phyloP scores from a whole-genome alignment of 2,797 vertebrate species.

The Pitangus sulphuratus region DNA sequence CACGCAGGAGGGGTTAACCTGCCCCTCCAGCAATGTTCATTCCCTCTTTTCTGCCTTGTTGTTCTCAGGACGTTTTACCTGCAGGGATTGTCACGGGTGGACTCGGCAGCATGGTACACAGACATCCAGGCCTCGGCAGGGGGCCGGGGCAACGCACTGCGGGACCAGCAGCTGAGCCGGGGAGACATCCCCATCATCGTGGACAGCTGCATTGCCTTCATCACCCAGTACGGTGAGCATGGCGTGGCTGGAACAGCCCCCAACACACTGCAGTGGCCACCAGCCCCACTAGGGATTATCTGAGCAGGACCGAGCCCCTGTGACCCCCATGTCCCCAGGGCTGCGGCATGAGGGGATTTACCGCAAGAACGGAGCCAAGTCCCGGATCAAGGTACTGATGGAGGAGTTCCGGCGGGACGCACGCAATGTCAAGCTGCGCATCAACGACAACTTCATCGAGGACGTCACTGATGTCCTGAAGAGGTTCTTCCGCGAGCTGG shows the following conservation, averaged over 20 bases:
- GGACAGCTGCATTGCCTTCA: conserved; percentile 96
- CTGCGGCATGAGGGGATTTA: conserved; percentile 94
- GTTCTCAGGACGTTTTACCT: conserved; percentile 90
- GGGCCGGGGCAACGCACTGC: conserved; percentile 87
- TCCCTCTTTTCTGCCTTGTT: conserved; percentile 34
- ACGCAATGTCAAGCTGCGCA: conserved; percentile 92
- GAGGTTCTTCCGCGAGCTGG: conserved; percentile 94
- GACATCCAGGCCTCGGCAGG: conserved; percentile 91
- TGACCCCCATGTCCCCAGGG: conserved; percentile 74
- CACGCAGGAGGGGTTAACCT: not conserved
- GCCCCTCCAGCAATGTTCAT: not conserved
- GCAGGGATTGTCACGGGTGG: conserved; percentile 84
- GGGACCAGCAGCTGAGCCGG: conserved; percentile 94
- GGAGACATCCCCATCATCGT: conserved; percentile 96
- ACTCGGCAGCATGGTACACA: conserved; percentile 87
- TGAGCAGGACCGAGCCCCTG: rapidly evolving
- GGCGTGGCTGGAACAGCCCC: rapidly evolving
- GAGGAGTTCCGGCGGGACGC: conserved; percentile 94
- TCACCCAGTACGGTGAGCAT: conserved; percentile 93
- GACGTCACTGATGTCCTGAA: conserved; percentile 96
- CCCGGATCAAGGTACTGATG: conserved; percentile 93
- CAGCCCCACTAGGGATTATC: not conserved
- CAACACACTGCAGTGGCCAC: rapidly evolving
- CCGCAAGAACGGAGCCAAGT: conserved; percentile 94
- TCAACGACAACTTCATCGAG: conserved; percentile 95